Base-by-base conservation (phyloP, 64 coral and sea anemone species). In the Montipora sp. region DNA sequence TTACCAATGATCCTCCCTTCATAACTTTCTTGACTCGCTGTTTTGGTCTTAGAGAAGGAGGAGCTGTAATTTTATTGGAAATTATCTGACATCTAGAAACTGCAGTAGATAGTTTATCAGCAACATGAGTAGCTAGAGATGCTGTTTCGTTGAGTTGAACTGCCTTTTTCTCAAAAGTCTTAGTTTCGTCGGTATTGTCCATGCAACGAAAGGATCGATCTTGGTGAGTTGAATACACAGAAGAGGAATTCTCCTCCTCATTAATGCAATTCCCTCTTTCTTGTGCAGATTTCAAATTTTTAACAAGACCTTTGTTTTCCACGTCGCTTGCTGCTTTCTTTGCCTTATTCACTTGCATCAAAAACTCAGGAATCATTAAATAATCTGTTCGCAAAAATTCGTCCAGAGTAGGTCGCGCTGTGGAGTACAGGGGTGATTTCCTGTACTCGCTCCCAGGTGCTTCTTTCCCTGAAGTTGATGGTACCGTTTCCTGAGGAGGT, bases 1-100 rank as follows among this genome's bases (percentile, higher is more conserved):
- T 94, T 24, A 94, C 88, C 73, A 94, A 78, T 14, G 72, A 77
- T 84, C 93, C 93, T 47, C 89, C 89, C 47, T 90, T 94, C 48
- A 94, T 89, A 50, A 94, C 83, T 78, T 88, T 94, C 44, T 94
- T 94, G 45, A 94, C 61, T 66, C 93, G 83, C 11, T 88, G 93
- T 76, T 75, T 94, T 94, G 92, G 83, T 44, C 47, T 72, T 7
- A 48, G 36, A 5, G 61, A 55, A 19, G 81, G 44, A 18, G 81
- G 82, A 23, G 65, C 65, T 45, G 3, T 5, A 4, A 23, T 5
- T 71, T 50, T 60, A 44, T 71, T 45, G n/a, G 13, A 69, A 46
- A 12, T 72, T 0, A 61, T 10, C n/a, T 50, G 82, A 1, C 49
- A 71, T 85, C 45, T 47, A 13, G 45, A 23, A 50, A 12, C 7